These are phyloP conservation scores for Eurystomus glaucurus DNA, from an alignment of 2,797 vertebrate species.

Conservation along the genomic window DNA sequence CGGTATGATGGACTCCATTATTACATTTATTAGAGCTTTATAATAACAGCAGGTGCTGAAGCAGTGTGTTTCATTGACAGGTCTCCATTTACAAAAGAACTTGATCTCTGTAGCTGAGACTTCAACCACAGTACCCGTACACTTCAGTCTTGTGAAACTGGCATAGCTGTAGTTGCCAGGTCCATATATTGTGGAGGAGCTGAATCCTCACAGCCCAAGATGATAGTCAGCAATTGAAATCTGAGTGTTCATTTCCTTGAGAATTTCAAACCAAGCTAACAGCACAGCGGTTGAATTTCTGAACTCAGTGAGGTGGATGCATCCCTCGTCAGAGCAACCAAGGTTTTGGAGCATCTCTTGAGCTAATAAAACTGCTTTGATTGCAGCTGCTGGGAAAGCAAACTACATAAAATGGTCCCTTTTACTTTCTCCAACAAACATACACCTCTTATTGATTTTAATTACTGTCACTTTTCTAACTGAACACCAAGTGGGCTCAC, in stretches of 20 bases:
- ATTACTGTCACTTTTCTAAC: not conserved
- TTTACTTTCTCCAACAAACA: not conserved
- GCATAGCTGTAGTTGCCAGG: not conserved
- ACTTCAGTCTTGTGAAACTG: not conserved
- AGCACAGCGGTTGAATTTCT: not conserved
- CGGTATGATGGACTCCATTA: no score
- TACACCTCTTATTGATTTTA: not conserved
- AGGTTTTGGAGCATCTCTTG: not conserved
- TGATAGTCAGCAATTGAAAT: not conserved
- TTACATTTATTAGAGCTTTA: not conserved
- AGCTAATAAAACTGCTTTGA: not conserved
- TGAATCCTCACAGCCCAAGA: not conserved
- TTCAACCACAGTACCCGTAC: accelerated
- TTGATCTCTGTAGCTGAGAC: not conserved
- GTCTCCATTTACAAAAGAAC: not conserved
- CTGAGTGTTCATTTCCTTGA: no score
- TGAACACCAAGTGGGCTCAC: not conserved
- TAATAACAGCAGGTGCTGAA: not conserved
- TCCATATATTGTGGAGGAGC: not conserved
- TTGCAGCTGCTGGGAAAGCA: not conserved
- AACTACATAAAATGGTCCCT: not conserved
- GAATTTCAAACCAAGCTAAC: not conserved
- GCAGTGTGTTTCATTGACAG: not conserved
- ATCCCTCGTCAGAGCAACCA: not conserved
- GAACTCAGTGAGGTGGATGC: accelerated